Conservation (phyloP, 2,797 vertebrate species). For the Sus cebifrons region DNA sequence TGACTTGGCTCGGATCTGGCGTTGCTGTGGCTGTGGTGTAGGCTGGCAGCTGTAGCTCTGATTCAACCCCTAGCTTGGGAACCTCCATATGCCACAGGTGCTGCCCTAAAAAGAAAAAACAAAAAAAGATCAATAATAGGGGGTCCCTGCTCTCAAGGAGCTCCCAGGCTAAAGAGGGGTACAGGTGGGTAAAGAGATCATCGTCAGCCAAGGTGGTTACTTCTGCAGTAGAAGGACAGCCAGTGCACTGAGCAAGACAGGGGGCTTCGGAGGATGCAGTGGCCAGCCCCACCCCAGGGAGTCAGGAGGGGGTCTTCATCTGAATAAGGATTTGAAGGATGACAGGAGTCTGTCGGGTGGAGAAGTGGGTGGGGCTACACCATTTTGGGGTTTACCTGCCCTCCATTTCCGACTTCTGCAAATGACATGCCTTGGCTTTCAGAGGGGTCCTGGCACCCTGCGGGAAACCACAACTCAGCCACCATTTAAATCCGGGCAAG, state of each 20-base stretch:
- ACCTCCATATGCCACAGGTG: too few relatives aligned
- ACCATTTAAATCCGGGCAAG: background rate
- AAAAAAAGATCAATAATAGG: background rate
- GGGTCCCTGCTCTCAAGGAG: background rate
- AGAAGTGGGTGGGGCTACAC: background rate
- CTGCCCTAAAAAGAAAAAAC: too few relatives aligned
- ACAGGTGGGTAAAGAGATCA: background rate
- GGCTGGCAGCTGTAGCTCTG: too few relatives aligned
- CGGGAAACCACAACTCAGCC: background rate
- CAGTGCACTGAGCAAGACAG: background rate
- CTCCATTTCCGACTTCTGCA: background rate
- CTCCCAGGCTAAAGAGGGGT: background rate
- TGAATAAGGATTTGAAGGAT: background rate
- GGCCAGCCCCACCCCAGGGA: background rate
- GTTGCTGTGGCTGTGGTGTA: too few relatives aligned
- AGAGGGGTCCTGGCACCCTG: background rate
- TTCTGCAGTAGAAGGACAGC: background rate
- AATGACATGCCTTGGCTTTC: background rate
- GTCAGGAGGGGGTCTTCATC: background rate
- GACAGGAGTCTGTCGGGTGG: background rate
- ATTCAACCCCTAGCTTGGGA: too few relatives aligned
- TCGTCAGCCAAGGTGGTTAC: background rate
- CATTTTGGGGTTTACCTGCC: background rate
- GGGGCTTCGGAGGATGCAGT: background rate
- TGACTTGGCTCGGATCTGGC: too few relatives aligned